Evolutionary conservation across 2,888 invertebrate genomes (phyloP).

Genomic region (Drosophila silvestris): DNA sequence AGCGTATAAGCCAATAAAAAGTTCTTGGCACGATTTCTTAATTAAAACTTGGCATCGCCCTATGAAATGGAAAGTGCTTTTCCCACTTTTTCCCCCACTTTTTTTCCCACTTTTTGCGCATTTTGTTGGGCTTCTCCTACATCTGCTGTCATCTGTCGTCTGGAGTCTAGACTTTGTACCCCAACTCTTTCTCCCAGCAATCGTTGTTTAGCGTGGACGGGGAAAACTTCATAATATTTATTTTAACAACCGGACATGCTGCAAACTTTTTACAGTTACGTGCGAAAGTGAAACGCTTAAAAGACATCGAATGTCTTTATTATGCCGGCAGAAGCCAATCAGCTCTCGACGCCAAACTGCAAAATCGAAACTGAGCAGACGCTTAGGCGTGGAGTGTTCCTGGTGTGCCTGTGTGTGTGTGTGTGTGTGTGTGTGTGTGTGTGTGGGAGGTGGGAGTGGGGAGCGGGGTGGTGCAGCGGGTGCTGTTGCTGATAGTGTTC

Average conservation of each 20-base stretch:
- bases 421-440: neutral
- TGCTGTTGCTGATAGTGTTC: conserved; percentile 32
- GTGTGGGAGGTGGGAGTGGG: conserved; percentile 1
- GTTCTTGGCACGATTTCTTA: conserved; percentile 71
- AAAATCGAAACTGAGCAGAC: conserved; percentile 61
- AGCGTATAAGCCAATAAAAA: conserved; percentile 49
- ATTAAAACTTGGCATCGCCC: conserved; percentile 69
- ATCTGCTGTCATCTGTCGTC: conserved; percentile 25
- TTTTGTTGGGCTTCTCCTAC: neutral
- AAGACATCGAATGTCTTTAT: conserved; percentile 81
- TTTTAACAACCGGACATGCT: conserved; percentile 78
- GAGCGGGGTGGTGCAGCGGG: neutral
- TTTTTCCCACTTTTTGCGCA: conserved; percentile 9
- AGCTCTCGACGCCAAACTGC: conserved; percentile 46
- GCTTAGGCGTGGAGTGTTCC: neutral
- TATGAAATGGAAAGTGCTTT: conserved; percentile 72
- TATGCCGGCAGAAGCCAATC: conserved; percentile 75
- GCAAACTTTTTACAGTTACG: conserved; percentile 74
- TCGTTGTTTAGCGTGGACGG: neutral
- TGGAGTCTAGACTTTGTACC: conserved; percentile 36
- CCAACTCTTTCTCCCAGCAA: conserved; percentile 1
- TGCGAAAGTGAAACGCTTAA: conserved; percentile 81
- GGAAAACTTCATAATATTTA: conserved; percentile 72
- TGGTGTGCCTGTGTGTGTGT: neutral
- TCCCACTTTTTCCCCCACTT: neutral